Evolutionary conservation across 2,888 invertebrate genomes (phyloP), one percentile per base, ranked within the genome.

Genomic region (Microplitis deprimator): DNA sequence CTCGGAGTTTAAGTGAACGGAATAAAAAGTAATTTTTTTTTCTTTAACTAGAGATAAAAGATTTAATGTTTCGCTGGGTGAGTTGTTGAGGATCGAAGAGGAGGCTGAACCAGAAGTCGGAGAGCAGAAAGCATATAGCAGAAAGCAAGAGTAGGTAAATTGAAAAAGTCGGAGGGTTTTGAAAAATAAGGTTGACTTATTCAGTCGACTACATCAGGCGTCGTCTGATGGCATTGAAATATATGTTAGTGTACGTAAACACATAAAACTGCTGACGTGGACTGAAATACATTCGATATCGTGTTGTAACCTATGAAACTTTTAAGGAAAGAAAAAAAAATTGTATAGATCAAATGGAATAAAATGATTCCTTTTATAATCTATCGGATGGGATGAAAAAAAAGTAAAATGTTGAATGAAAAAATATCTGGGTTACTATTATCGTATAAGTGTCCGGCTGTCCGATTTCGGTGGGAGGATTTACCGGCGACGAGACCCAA

Each of bases 161-260:
- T 50, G 50, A 50, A 50, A 50, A 50, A 50, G 50, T 50, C 50
- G 3, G 50, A 50, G 50, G 50, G 50, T 50, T 50, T 50, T 50
- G 10, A 50, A 50, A 50, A 50, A 13, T 50, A 50, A 50, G 10
- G 13, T 50, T 50, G 50, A 50, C 50, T 50, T 50, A 50, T 50
- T 50, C 50, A 50, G 4, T 50, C 29, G 29, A 29, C 29, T 29
- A 29, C 29, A 29, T 29, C 29, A 29, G 29, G 29, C 29, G 29
- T 29, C 50, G 50, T 50, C 65, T 8, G 20, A 68, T 39, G 39
- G 65, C 59, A 60, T 62, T 75, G 79, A 77, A 80, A 50, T 50
- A 82, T 78, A 80, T 82, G 80, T 83, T 79, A 80, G 78, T 78
- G 80, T 80, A 60, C 75, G 82, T 83, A 83, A 83, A 83, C 83